Evolutionary conservation across 2,113 vertebrate species (phyloP).

Genomic region (Lepisosteus osseus): DNA sequence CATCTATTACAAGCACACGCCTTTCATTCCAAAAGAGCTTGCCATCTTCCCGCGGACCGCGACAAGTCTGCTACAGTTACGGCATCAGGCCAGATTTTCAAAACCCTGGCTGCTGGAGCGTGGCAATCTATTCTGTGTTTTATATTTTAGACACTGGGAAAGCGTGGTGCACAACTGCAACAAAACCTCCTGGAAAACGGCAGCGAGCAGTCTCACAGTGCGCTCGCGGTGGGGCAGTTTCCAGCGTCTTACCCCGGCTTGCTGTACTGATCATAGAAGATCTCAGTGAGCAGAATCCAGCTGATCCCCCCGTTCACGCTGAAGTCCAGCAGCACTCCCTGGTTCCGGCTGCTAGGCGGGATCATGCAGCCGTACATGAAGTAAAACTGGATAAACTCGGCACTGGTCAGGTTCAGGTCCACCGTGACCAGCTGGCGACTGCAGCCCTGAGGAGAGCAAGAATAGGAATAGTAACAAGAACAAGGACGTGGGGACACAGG

Average conservation of each 20-base stretch:
- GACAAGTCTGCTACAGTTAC: too few species aligned
- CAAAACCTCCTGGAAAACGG: too few species aligned
- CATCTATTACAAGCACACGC: background rate
- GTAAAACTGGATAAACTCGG: constrained; percentile 97
- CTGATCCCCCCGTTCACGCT: constrained; percentile 92
- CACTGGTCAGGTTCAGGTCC: constrained; percentile 90
- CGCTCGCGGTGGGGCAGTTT: too few species aligned
- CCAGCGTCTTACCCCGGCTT: constrained; percentile 80
- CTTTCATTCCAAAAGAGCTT: too few species aligned
- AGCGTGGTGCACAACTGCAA: too few species aligned
- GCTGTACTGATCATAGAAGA: constrained; percentile 95
- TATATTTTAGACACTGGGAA: too few species aligned
- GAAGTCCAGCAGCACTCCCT: constrained; percentile 93
- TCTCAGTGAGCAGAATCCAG: constrained; percentile 91
- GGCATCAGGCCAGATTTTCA: too few species aligned
- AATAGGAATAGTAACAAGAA: background rate
- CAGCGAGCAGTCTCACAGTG: too few species aligned
- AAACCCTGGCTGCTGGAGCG: too few species aligned
- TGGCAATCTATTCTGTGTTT: too few species aligned
- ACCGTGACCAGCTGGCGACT: constrained; percentile 89
- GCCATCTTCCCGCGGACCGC: too few species aligned
- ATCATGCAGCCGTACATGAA: constrained; percentile 98
- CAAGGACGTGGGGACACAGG: background rate
- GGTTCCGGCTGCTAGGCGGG: constrained; percentile 88
- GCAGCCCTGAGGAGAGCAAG: constrained; percentile 73